Evolutionary conservation across 2,888 invertebrate genomes (phyloP), one percentile per base, ranked within the genome.

Genomic region (Thera britannica): DNA sequence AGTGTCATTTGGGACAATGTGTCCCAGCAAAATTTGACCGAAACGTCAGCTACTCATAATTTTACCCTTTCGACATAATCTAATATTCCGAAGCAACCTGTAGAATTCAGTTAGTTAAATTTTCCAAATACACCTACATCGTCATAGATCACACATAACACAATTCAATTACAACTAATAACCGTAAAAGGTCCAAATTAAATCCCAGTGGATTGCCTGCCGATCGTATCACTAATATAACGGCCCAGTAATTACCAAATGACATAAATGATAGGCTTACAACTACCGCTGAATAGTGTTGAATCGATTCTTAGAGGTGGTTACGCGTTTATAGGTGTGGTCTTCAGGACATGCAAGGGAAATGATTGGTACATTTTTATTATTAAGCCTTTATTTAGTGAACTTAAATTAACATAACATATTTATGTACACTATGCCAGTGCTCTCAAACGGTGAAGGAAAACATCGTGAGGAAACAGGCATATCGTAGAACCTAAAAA

Each of bases 101-200:
- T 46, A 9, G 7, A 9, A 44, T 5, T 9, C 3, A 38, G 38
- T 12, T 52, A 52, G 12, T 44, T 48, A 8, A 36, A 12, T 48
- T 8, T n/a, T 57, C 46, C 52, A 57, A 52, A 58, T 58, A 23
- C 23, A 23, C 23, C 1, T 23, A 0, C 23, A 64, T 54, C 51
- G 54, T 60, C 55, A 61, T 58, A 55, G 48, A 68, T 68, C 66
- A 67, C 67, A 23, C 52, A 34, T 3, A 34, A 52, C 52, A 72
- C 72, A 74, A 79, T 84, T 84, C 83, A 83, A 82, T 85, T 84
- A 83, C 73, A 70, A 68, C 70, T 83, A 86, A 84, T 86, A 83
- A 83, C 77, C 69, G 62, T 82, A 77, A 83, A 77, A 81, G 78
- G 78, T 57, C 76, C 72, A 72, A 78, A 81, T 76, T 74, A 74